Evolutionary conservation across 53 echinoderm and acorn worm species (phyloP), one percentile per base, ranked within the genome.

Genomic region (Antedon mediterranea): DNA sequence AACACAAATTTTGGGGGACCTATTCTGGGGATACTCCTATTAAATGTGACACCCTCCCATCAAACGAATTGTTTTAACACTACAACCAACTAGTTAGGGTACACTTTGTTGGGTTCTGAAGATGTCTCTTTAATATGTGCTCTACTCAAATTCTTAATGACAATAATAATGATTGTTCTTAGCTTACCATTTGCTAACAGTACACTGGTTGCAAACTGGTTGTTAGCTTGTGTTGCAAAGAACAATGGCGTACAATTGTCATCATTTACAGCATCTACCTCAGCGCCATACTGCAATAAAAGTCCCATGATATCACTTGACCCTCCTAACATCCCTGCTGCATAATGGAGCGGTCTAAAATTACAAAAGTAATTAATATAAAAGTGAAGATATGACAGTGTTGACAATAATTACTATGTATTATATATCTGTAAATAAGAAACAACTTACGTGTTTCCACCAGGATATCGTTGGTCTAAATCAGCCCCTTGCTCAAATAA

Each of bases 221-320:
- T 94, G 77, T 93, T 93, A 28, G 94, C 85, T 74, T 94, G 94
- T 14, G 90, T 89, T 9, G 94, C 94, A 83, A 94, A 94, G 83
- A 91, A 94, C 71, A 94, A 85, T 3, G 94, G 94, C 15, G 94
- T 87, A 78, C 94, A 94, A 72, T 89, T 81, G 77, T 94, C 94
- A 3, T 94, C 89, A 76, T 94, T 94, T 32, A 77, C 75, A 0
- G 89, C 82, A 34, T 94, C 91, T 0, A 91, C 76, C 71, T 94
- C 91, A 28, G 94, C 94, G 9, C 94, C 94, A 74, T 86, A 91
- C 76, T 90, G 89, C 14, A 94, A 78, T 33, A 94, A 34, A n/a
- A 89, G 74, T 34, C 91, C 89, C 26, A 94, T 76, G 31, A 90
- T 84, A 71, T 90, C 90, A 23, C 86, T 90, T n/a, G 93, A 90